Conservation (phyloP, 2,888 invertebrate species). For the Octonoba sinensis region DNA sequence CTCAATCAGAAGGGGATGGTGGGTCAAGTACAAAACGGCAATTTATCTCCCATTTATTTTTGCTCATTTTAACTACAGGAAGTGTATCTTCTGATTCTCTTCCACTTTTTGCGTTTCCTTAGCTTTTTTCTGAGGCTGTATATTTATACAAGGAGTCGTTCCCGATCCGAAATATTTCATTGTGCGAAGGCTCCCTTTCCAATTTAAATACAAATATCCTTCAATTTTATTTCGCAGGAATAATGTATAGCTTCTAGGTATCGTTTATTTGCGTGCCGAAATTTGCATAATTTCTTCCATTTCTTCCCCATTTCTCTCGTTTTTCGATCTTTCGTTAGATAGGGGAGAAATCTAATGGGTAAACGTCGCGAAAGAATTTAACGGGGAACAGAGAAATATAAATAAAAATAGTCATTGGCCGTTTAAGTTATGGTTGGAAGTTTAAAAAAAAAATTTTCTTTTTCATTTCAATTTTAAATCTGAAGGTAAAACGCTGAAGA, state of each 20-base stretch:
- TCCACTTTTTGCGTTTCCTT: background rate
- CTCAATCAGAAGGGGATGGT: background rate
- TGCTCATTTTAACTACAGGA: background rate
- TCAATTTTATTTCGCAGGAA: slow-evolving; percentile 3
- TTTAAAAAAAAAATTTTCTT: background rate
- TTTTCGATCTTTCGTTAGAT: background rate
- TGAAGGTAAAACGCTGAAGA: background rate
- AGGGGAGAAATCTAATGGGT: background rate
- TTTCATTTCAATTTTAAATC: slow-evolving; percentile 6
- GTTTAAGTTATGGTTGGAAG: slow-evolving; percentile 7
- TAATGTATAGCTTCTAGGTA: slow-evolving; percentile 8
- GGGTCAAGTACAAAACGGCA: background rate
- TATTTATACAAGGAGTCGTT: background rate
- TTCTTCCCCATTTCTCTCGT: background rate
- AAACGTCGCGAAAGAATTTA: slow-evolving; percentile 6
- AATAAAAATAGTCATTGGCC: slow-evolving; percentile 10
- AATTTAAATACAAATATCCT: slow-evolving; percentile 8
- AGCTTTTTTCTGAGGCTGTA: background rate
- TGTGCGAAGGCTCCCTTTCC: slow-evolving; percentile 2
- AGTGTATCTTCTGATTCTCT: background rate
- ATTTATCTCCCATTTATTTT: slow-evolving; percentile 4
- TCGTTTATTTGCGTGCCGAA: slow-evolving; percentile 10
- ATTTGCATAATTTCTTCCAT: slow-evolving; percentile 9
- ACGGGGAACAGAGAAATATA: slow-evolving; percentile 1
- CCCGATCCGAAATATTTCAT: background rate